These are phyloP conservation scores for Cephus cinctus DNA, from an alignment of 1,140 invertebrate genomes.

Conservation along the genomic window DNA sequence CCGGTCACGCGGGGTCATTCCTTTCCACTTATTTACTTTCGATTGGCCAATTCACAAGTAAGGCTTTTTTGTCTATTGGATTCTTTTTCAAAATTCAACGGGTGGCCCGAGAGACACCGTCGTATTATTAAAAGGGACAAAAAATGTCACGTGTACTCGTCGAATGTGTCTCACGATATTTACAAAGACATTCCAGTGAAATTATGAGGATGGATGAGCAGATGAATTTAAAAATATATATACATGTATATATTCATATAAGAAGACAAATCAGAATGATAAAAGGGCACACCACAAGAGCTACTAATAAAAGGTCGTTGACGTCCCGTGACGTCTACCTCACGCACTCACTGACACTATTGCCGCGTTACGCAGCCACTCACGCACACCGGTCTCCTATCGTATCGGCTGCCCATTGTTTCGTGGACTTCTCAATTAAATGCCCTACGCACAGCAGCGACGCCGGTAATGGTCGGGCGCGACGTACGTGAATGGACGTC, in stretches of 20 bases:
- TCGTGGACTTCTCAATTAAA: constrained; percentile 33
- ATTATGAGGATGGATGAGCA: too few relatives aligned
- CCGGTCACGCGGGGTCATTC: constrained; percentile 1
- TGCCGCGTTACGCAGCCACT: neutral
- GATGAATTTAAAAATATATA: too few relatives aligned
- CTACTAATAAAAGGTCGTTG: constrained; percentile 25
- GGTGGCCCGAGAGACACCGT: too few relatives aligned
- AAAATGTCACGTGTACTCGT: too few relatives aligned
- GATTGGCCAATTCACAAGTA: constrained; percentile 4
- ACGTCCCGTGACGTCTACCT: constrained; percentile 12
- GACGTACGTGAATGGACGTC: constrained; percentile 30
- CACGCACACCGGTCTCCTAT: too few relatives aligned
- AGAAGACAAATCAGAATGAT: too few relatives aligned
- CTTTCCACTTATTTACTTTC: constrained; percentile 8
- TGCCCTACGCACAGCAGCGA: constrained; percentile 20
- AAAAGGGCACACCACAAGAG: too few relatives aligned
- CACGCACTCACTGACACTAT: neutral
- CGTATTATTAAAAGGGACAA: too few relatives aligned
- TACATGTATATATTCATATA: too few relatives aligned
- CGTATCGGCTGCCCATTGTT: constrained; percentile 19
- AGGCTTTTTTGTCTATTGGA: constrained; percentile 8
- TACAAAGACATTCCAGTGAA: too few relatives aligned
- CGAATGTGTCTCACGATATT: too few relatives aligned
- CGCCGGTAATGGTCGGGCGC: neutral
- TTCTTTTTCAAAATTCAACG: too few relatives aligned